Evolutionary conservation across 1,140 invertebrate species (phyloP).

Genomic region (Cydia splendana): DNA sequence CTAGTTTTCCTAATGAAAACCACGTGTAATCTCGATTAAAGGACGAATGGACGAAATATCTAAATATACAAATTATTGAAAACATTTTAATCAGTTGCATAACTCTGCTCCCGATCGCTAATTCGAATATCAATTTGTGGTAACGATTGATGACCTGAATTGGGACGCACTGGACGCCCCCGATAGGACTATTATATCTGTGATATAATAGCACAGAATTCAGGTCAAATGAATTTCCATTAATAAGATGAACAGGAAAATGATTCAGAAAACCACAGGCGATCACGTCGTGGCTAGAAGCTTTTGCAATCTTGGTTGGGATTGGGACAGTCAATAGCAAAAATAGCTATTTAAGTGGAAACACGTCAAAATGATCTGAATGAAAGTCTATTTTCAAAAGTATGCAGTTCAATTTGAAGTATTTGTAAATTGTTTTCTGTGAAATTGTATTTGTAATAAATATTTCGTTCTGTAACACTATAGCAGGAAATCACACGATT

Average conservation of each 20-base stretch:
- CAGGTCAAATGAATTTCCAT: conserved; percentile 1
- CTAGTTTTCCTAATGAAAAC: conserved; percentile 1
- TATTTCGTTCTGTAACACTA: no score
- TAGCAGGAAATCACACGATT: no score
- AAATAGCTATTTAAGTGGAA: not conserved
- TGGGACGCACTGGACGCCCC: not conserved
- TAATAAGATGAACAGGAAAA: not conserved
- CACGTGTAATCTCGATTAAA: not conserved
- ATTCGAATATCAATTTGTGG: conserved; percentile 28
- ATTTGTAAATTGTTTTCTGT: not conserved
- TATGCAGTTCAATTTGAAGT: not conserved
- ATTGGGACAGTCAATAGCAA: not conserved
- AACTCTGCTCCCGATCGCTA: conserved; percentile 15
- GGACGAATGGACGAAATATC: not conserved
- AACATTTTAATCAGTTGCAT: not conserved
- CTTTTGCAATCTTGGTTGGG: not conserved
- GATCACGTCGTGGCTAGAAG: not conserved
- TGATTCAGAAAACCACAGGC: not conserved
- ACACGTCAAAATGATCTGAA: not conserved
- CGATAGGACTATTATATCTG: conserved; percentile 4
- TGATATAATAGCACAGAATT: not conserved
- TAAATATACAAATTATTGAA: not conserved
- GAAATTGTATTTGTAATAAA: not conserved
- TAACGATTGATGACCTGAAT: conserved; percentile 11
- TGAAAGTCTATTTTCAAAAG: not conserved